phyloP scores from a whole-genome alignment of 2,797 vertebrate genomes.

The Eupleurogrammus muticus region DNA sequence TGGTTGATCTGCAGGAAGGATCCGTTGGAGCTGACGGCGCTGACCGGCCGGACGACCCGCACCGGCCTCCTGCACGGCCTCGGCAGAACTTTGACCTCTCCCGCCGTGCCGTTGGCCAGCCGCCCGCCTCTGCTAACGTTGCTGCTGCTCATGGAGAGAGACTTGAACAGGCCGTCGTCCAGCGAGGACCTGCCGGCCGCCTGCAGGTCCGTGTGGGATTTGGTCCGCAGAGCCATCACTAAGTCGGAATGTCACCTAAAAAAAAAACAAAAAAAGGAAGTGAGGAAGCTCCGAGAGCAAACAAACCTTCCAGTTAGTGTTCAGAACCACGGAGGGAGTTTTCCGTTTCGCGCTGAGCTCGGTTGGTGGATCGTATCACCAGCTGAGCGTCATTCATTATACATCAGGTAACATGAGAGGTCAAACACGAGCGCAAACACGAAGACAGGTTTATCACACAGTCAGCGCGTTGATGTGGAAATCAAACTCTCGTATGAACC shows the following conservation, averaged over 20 bases:
- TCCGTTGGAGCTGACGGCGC: conserved; percentile 66
- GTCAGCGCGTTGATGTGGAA: background rate
- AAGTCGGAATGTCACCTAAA: background rate
- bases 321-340: conserved; percentile 32
- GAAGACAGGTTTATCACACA: background rate
- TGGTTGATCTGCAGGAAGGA: conserved; percentile 81
- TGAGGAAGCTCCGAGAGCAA: background rate
- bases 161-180: conserved; percentile 70
- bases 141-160: conserved; percentile 78
- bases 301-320: background rate
- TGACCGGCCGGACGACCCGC: conserved; percentile 76
- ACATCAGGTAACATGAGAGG: conserved; percentile 74
- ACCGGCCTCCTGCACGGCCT: conserved; percentile 67
- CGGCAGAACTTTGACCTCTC: conserved; percentile 67
- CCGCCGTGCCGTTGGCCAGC: conserved; percentile 46
- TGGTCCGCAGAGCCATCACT: conserved; percentile 79
- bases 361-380: conserved; percentile 39
- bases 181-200: conserved; percentile 46
- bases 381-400: conserved; percentile 69
- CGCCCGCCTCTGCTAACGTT: conserved; percentile 51
- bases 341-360: conserved; percentile 47
- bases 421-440: conserved; percentile 8
- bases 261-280: no score
- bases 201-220: conserved; percentile 82
- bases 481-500: background rate